Evolutionary conservation across 2,113 vertebrate genomes (phyloP), one percentile per base, ranked within the genome.

Genomic region (Etheostoma cragini): DNA sequence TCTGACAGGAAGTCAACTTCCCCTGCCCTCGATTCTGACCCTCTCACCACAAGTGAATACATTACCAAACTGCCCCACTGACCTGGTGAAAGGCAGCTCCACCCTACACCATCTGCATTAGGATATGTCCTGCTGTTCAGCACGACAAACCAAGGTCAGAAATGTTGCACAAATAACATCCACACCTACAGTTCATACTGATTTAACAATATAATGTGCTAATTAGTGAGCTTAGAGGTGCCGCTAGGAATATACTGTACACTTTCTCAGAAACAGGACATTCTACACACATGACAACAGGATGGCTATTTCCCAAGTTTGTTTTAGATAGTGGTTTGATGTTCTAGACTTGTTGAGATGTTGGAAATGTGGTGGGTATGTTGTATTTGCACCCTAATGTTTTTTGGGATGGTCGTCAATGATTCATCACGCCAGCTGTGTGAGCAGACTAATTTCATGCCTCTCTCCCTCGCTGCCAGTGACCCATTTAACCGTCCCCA

Each of bases 401-500:
- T 45, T 21, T 60, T 79, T 71, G 16, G 14, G 78, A 17, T 63
- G 47, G 19, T 54, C 62, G 49, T 81, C 45, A 3, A 73, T 75
- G 88, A 84, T 58, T 90, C 73, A 78, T 78, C 62, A 46, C 60
- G 58, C 24, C 56, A 61, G 66, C 58, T 35, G 12, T 54, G 61
- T 63, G 47, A 85, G 67, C 63, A 35, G 68, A 66, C 81, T 81
- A n/a, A 87, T 90, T 87, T 86, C 60, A 80, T 62, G 84, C 54
- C 46, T 75, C 75, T 69, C 67, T 80, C 76, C 70, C 70, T 64
- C 45, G 6, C 79, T 63, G 76, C 82, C 70, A 64, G 63, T 73
- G 75, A 81, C 80, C 78, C 73, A 83, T 88, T 93, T 89, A 81
- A 90, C 78, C 30, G 61, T 84, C 78, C 78, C 19, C 47, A 62